Base-by-base conservation (phyloP, 2,797 vertebrate genomes). In the Orestias chungarensis region DNA sequence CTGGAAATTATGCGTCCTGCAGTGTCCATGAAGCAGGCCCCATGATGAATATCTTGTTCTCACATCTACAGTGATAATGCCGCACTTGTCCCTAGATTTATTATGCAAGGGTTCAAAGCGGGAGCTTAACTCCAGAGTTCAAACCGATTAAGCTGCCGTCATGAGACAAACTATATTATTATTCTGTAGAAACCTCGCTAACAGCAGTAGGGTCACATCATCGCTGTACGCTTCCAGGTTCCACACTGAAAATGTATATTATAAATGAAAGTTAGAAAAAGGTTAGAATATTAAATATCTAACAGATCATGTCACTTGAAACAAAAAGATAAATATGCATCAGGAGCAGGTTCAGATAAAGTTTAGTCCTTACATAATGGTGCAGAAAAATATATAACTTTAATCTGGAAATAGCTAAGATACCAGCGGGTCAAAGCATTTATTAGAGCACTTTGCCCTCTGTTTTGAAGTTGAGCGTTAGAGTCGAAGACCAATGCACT, bases 51-150 rank as follows among this genome's bases (percentile, higher is more conserved):
- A 82, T 82, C 79, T 69, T 40, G 42, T 49, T 75, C 74, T 71
- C 43, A 50, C 68, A 67, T 74, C 57, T 74, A 23, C 66, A 74
- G 73, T 10, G 73, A 79, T 81, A 76, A 82, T 49, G 42, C 25
- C 64, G 57, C 78, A 75, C 79, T 85, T 73, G 79, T 66, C 67
- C 52, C 43, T 27, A 14, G 46, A 84, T 85, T 85, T 82, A 88
- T 86, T 70, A 78, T 71, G 73, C 38, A 35, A 82, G 44, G 35
- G 78, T 77, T 85, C 82, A 83, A 57, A 78, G 79, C 80, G 59
- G 68, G 59, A 57, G 71, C 74, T 84, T 73, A 78, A 73, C 81
- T 85, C 64, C 70, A 29, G 43, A 65, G 84, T 82, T 84, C 74
- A 78, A 54, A 68, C 52, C 73, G 81, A 89, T 81, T 80, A 77